Percentiles rank a stretch among this genome's conserved stretches.
Evolutionary conservation across 2,888 invertebrate genomes (phyloP).

Genomic region (Chrysolina americana): DNA sequence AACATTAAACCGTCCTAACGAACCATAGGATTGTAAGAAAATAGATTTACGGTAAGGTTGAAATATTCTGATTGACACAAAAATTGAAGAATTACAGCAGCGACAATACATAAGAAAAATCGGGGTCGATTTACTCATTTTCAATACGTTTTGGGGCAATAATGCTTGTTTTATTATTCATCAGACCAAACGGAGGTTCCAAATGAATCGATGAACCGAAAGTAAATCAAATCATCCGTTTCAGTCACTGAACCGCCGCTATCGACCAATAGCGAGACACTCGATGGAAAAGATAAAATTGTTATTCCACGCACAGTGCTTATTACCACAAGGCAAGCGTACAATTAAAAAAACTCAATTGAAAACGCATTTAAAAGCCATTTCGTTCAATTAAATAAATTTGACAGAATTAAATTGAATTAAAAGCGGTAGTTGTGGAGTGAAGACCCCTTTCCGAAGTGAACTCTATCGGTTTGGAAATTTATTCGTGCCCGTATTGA

Average conservation of each 20-base stretch:
- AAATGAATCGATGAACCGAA: too few species aligned
- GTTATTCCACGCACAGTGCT: slow-evolving; percentile 41
- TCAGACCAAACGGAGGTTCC: too few species aligned
- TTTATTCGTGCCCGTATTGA: slow-evolving; percentile 10
- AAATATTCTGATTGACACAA: too few species aligned
- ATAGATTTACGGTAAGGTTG: too few species aligned
- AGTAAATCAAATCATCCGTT: neutral
- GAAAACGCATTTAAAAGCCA: slow-evolving; percentile 55
- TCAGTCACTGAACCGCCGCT: neutral
- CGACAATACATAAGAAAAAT: too few species aligned
- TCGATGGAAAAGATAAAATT: slow-evolving; percentile 28
- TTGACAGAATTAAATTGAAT: slow-evolving; percentile 61
- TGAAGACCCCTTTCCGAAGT: slow-evolving; percentile 24
- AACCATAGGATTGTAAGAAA: too few species aligned
- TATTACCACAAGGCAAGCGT: slow-evolving; percentile 34
- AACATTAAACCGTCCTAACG: too few species aligned
- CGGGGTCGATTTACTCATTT: too few species aligned
- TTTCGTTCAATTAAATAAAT: slow-evolving; percentile 62
- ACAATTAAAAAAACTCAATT: slow-evolving; percentile 56
- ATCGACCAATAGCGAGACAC: neutral
- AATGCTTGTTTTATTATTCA: too few species aligned
- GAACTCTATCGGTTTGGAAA: slow-evolving; percentile 19
- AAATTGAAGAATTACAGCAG: too few species aligned
- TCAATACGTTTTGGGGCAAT: too few species aligned
- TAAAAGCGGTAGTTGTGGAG: slow-evolving; percentile 47